Evolutionary conservation across 2,113 vertebrate species (phyloP).

Genomic region (Motacilla tschutschensis): DNA sequence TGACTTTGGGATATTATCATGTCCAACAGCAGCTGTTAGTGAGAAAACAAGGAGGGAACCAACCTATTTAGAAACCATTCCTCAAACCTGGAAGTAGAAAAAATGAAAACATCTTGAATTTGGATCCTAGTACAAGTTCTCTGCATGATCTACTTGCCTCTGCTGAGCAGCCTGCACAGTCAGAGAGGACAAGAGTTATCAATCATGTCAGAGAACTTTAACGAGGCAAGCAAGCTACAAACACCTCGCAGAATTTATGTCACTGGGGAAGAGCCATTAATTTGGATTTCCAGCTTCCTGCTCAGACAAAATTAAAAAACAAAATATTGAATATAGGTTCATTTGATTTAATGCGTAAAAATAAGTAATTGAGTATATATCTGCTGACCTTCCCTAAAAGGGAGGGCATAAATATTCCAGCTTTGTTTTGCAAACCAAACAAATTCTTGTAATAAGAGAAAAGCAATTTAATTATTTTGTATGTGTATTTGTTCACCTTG

Average conservation of each 20-base stretch:
- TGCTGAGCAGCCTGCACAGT: background rate
- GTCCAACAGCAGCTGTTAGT: constrained; percentile 23
- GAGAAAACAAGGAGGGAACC: background rate
- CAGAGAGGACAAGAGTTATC: constrained; percentile 35
- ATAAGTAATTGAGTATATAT: constrained; percentile 51
- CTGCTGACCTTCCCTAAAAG: constrained; percentile 61
- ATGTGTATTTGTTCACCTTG: constrained; percentile 27
- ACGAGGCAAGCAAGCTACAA: constrained; percentile 42
- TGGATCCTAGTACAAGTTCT: constrained; percentile 18
- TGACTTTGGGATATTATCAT: background rate
- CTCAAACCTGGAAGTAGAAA: constrained; percentile 42
- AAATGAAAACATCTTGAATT: constrained; percentile 60
- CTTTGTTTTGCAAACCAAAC: constrained; percentile 55
- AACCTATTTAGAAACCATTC: constrained; percentile 39
- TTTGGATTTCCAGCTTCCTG: constrained; percentile 60
- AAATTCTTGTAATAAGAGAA: constrained; percentile 34
- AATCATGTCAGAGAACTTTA: constrained; percentile 47
- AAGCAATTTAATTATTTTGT: constrained; percentile 39
- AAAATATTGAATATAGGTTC: constrained; percentile 68
- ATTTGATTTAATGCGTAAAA: constrained; percentile 61
- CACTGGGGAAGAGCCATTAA: constrained; percentile 65
- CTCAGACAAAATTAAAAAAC: constrained; percentile 72
- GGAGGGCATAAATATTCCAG: constrained; percentile 62
- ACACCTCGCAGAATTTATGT: constrained; percentile 50
- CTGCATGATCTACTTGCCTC: background rate